Evolutionary conservation across 2,888 invertebrate genomes (phyloP), one percentile per base, ranked within the genome.

Genomic region (Polymixis lichenea): DNA sequence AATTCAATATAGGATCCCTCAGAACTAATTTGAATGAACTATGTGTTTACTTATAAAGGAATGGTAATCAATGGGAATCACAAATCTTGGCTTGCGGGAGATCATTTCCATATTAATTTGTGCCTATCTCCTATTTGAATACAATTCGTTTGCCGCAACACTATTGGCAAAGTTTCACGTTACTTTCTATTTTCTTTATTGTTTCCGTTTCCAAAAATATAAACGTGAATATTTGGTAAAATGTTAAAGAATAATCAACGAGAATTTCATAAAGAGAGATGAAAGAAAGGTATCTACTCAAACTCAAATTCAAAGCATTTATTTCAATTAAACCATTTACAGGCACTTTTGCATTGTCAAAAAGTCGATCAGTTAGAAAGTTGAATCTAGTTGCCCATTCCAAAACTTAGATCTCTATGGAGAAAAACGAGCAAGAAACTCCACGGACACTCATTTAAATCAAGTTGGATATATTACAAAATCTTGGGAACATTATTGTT

Each of bases 41-140:
- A 82, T 72, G 38, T 75, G 65, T 83, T 83, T 82, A 51, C 25
- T 64, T n/a, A 55, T 68, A 66, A 5, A 25, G 56, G 32, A 43
- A 11, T 19, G 25, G n/a, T 22, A 46, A 32, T 64, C 78, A 78
- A 83, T 72, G 60, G 25, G 65, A 38, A 69, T 60, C 65, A 69
- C 78, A 65, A 82, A 70, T 78, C 75, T 64, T 67, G 55, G 58
- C 62, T 15, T 1, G 53, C 19, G 22, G 6, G 28, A 51, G 19
- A 19, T 49, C 55, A 82, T 82, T 78, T 83, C 51, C 69, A 75
- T 83, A 78, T 75, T 15, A 75, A 56, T 75, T 75, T 43, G 61
- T 67, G 49, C 46, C n/a, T 7, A 19, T 19, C 8, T 28, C 17
- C 22, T 43, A 62, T 75, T 72, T 75, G 55, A 65, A 66, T 65